Percentiles rank a stretch among this genome's conserved stretches.
phyloP scores from a whole-genome alignment of 1,140 invertebrate species.

The Lethocerus indicus region DNA sequence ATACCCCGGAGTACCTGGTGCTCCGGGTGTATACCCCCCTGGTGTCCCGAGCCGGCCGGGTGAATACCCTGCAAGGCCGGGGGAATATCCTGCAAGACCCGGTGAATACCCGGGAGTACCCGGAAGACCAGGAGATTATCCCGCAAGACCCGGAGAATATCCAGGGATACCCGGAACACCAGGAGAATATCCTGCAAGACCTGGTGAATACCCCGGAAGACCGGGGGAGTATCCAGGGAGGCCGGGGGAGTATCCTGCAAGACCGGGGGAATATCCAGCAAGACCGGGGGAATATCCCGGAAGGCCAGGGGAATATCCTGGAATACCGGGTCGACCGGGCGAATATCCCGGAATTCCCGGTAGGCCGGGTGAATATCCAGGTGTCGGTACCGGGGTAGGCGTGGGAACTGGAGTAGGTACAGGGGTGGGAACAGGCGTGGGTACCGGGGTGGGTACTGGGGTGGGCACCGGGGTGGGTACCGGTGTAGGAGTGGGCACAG shows the following conservation, averaged over 20 bases:
- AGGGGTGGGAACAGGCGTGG: too few relatives aligned
- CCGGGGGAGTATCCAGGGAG: constrained; percentile 13
- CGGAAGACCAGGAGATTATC: constrained; percentile 10
- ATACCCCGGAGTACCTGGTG: constrained; percentile 3
- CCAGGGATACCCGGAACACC: constrained; percentile 4
- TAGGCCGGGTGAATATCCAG: constrained; percentile 12
- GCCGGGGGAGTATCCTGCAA: constrained; percentile 11
- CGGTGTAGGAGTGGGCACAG: constrained; percentile 6
- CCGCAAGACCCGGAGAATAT: constrained; percentile 5
- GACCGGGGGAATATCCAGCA: constrained; percentile 9
- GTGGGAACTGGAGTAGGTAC: too few relatives aligned
- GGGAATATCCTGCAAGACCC: constrained; percentile 13
- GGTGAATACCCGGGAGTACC: constrained; percentile 9
- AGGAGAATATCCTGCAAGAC: constrained; percentile 11
- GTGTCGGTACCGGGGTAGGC: constrained; percentile 11
- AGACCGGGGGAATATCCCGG: constrained; percentile 9
- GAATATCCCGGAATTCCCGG: background rate
- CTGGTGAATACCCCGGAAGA: constrained; percentile 10
- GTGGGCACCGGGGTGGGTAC: background rate
- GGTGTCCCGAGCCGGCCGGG: too few relatives aligned
- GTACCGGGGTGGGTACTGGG: background rate
- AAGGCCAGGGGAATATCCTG: constrained; percentile 6
- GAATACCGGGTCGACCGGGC: background rate
- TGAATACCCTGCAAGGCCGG: constrained; percentile 5
- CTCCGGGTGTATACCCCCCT: too few relatives aligned